phyloP scores from a whole-genome alignment of 2,888 invertebrate genomes.

The Amorpha juglandis region DNA sequence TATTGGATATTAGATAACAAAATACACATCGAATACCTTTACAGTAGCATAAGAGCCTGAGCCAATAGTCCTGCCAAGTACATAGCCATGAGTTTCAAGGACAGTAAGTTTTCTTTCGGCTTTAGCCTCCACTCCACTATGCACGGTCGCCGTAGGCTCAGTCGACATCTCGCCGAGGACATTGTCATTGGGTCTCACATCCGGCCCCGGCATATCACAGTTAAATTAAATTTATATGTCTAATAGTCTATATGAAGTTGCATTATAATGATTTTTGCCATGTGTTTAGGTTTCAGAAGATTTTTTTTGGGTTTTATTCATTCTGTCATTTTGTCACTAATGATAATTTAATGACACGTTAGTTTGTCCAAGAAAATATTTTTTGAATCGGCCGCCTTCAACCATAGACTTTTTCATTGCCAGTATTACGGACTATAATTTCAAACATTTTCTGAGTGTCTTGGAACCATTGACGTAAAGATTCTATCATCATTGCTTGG shows the following conservation, averaged over 20 bases:
- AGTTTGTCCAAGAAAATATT: constrained; percentile 34
- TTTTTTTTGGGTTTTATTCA: constrained; percentile 63
- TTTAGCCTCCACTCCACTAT: constrained; percentile 73
- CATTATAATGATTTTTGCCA: constrained; percentile 73
- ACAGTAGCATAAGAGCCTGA: constrained; percentile 93
- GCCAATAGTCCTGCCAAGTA: constrained; percentile 89
- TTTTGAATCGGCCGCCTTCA: constrained; percentile 55
- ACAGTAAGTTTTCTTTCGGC: constrained; percentile 85
- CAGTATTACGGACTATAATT: not conserved
- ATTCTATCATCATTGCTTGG: too few relatives aligned
- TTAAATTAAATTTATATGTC: constrained; percentile 62
- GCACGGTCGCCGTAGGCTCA: constrained; percentile 74
- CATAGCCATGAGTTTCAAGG: constrained; percentile 90
- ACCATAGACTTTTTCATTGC: not conserved
- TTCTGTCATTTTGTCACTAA: constrained; percentile 70
- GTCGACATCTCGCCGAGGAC: constrained; percentile 79
- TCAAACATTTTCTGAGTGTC: not conserved
- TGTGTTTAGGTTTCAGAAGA: constrained; percentile 62
- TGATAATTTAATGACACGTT: constrained; percentile 40
- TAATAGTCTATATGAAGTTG: constrained; percentile 58
- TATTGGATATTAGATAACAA: not conserved
- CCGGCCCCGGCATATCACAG: constrained; percentile 83
- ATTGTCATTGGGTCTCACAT: constrained; percentile 79
- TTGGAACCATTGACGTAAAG: too few relatives aligned
- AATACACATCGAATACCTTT: constrained; percentile 77